Conservation (phyloP, 1,140 invertebrate species). For the Aphis craccivora region DNA sequence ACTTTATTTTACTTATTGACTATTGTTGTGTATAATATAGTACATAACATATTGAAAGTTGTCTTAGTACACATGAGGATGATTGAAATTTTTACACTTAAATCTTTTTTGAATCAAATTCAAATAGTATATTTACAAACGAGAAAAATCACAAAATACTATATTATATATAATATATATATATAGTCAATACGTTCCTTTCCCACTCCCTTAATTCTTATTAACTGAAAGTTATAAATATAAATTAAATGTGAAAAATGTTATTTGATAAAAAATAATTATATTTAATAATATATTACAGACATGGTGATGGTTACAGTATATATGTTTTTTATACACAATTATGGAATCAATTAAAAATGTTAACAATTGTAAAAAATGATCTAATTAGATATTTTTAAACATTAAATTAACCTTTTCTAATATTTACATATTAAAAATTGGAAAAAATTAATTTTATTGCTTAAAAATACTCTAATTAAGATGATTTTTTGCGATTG, state of each 20-base stretch:
- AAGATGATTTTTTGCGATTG: not conserved
- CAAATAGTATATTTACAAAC: not conserved
- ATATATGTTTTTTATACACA: not conserved
- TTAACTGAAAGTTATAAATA: not conserved
- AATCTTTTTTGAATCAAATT: not conserved
- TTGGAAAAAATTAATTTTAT: not conserved
- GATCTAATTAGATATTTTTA: too few relatives aligned
- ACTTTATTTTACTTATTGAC: not conserved
- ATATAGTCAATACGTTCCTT: too few relatives aligned
- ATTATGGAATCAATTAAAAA: not conserved
- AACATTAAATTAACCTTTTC: too few relatives aligned
- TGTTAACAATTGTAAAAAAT: too few relatives aligned
- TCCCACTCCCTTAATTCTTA: too few relatives aligned
- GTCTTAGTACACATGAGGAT: not conserved
- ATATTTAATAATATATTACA: not conserved
- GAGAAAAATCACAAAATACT: not conserved
- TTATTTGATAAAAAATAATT: not conserved
- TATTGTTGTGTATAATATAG: not conserved
- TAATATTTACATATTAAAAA: too few relatives aligned
- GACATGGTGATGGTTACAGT: not conserved
- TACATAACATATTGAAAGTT: not conserved
- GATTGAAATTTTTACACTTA: not conserved
- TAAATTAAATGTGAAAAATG: not conserved
- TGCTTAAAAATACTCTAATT: not conserved
- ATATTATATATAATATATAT: not conserved